Evolutionary conservation across 1,140 invertebrate species (phyloP).

Genomic region (Euschistus heros): DNA sequence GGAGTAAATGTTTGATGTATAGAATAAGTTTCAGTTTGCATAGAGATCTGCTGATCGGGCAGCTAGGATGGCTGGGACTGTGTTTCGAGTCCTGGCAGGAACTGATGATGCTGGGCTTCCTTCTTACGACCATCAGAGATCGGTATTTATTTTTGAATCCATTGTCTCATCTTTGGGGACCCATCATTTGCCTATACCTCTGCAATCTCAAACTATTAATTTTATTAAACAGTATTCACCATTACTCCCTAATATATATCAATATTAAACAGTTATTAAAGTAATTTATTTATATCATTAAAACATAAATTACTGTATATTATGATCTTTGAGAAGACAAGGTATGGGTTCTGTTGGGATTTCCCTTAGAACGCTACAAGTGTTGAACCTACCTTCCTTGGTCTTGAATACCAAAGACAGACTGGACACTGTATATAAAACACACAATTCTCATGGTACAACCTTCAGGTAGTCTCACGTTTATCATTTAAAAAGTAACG

Average conservation of each 20-base stretch:
- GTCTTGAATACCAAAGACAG: slow-evolving; percentile 11
- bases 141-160: slow-evolving; percentile 12
- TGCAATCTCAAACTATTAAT: no score
- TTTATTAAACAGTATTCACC: no score
- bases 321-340: neutral
- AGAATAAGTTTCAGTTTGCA: slow-evolving; percentile 17
- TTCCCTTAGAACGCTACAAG: slow-evolving; percentile 2
- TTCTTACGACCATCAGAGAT: slow-evolving; percentile 42
- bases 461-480: neutral
- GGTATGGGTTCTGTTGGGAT: neutral
- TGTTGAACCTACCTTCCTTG: slow-evolving; percentile 2
- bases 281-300: no score
- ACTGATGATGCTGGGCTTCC: slow-evolving; percentile 57
- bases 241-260: no score
- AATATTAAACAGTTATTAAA: no score
- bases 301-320: no score
- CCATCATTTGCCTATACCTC: neutral
- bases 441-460: slow-evolving; percentile 1
- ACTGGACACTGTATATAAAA: slow-evolving; percentile 15
- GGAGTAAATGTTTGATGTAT: slow-evolving; percentile 13
- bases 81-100: slow-evolving; percentile 63
- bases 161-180: slow-evolving; percentile 5
- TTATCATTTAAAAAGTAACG: no score
- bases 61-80: slow-evolving; percentile 59
- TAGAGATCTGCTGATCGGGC: slow-evolving; percentile 49